These are phyloP conservation scores for Lepisosteus osseus DNA, from an alignment of 2,113 vertebrate species.

Conservation along the genomic window DNA sequence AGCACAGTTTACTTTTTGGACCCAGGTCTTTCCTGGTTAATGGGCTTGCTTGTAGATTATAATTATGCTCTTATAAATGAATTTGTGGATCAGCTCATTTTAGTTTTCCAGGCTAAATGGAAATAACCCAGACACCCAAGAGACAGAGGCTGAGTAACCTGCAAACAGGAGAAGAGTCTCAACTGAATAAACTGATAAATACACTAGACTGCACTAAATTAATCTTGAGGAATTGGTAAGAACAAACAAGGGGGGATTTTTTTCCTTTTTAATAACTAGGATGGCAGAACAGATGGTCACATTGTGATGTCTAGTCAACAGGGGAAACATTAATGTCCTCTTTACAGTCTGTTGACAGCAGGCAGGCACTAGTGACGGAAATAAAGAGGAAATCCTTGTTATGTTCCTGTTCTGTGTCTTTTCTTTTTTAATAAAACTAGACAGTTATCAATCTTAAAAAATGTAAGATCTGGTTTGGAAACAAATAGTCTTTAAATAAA, in stretches of 20 bases:
- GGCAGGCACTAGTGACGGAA: not conserved
- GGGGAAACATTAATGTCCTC: not conserved
- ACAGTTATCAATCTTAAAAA: too few relatives aligned
- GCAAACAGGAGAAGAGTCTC: not conserved
- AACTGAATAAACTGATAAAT: not conserved
- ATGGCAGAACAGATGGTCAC: constrained; percentile 2
- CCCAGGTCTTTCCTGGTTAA: too few relatives aligned
- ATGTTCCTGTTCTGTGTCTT: not conserved
- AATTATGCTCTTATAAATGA: too few relatives aligned
- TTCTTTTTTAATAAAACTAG: not conserved
- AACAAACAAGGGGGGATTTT: not conserved
- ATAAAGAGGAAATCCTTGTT: not conserved
- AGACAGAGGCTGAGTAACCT: not conserved
- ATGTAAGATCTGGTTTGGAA: too few relatives aligned
- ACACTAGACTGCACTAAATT: not conserved
- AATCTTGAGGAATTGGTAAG: not conserved
- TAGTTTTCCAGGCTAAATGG: not conserved
- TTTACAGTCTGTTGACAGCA: constrained; percentile 1
- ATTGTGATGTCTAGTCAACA: not conserved
- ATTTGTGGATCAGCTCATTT: not conserved
- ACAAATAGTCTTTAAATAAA: too few relatives aligned
- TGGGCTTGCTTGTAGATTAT: too few relatives aligned
- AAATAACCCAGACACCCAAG: constrained; percentile 1
- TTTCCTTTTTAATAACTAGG: not conserved
- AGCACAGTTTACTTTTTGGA: too few relatives aligned